A percentile compares a stretch with the other conserved stretches of the same genome.
Evolutionary conservation across 2,888 invertebrate genomes (phyloP).

Genomic region (Unio delphinus): DNA sequence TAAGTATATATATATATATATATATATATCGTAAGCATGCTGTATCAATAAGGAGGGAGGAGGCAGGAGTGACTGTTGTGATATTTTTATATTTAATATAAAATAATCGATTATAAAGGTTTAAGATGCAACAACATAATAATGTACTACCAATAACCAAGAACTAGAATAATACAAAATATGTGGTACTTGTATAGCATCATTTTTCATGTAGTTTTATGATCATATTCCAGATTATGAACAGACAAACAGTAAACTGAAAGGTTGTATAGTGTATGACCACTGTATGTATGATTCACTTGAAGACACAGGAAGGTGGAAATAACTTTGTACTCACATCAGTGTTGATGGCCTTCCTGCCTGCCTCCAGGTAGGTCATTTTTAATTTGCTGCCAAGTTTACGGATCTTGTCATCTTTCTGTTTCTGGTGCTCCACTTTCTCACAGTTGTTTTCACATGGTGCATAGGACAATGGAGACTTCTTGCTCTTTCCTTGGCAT

Average conservation of each 20-base stretch:
- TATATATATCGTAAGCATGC: too few species aligned
- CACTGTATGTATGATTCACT: too few species aligned
- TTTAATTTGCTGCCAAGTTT: conserved; percentile 41
- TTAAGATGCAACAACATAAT: too few species aligned
- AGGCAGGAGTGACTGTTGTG: too few species aligned
- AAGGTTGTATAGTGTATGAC: not conserved
- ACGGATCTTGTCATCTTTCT: conserved; percentile 40
- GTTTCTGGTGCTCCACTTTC: conserved; percentile 26
- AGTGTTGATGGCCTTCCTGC: conserved; percentile 13
- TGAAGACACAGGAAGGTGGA: too few species aligned
- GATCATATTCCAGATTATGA: not conserved
- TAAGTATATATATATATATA: too few species aligned
- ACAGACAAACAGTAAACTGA: not conserved
- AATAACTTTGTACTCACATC: conserved; percentile 3
- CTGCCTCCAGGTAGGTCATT: conserved; percentile 43
- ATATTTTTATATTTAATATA: too few species aligned
- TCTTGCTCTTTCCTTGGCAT: conserved; percentile 37
- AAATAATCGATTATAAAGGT: too few species aligned
- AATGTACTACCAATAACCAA: too few species aligned
- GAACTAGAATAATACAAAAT: too few species aligned
- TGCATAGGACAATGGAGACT: conserved; percentile 40
- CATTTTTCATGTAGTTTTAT: not conserved
- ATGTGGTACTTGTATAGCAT: too few species aligned
- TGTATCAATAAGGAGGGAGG: too few species aligned
- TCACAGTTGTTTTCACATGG: conserved; percentile 57